A percentile compares a stretch with the other conserved stretches of the same genome.
Evolutionary conservation across 2,113 vertebrate genomes (phyloP).

Genomic region (Sigmodon hispidus): DNA sequence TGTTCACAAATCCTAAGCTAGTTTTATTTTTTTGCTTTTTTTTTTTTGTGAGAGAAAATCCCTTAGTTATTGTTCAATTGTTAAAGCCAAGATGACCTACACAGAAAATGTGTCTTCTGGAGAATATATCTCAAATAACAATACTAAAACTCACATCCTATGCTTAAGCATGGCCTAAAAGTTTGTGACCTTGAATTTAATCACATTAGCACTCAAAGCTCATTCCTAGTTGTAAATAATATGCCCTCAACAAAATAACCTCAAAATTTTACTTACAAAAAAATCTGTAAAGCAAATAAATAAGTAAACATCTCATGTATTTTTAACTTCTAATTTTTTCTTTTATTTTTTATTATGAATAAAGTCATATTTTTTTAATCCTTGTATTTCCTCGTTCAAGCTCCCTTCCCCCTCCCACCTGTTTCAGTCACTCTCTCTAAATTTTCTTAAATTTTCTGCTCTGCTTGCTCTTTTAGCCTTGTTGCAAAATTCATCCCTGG

Average conservation of each 20-base stretch:
- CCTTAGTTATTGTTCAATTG: not conserved
- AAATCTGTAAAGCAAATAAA: not conserved
- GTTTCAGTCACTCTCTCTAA: too few species aligned
- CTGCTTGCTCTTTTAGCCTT: not conserved
- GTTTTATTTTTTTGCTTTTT: too few species aligned
- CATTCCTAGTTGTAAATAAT: not conserved
- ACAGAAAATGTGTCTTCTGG: not conserved
- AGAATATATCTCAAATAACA: not conserved
- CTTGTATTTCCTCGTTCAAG: too few species aligned
- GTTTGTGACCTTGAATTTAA: not conserved
- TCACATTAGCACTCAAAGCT: not conserved
- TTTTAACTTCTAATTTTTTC: constrained; percentile 4
- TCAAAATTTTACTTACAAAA: not conserved
- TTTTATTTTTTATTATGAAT: too few species aligned
- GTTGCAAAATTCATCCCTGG: not conserved
- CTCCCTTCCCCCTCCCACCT: too few species aligned
- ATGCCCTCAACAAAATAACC: not conserved
- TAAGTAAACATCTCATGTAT: not conserved
- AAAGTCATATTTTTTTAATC: too few species aligned
- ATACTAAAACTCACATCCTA: not conserved
- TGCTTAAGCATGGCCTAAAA: not conserved
- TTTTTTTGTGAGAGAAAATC: not conserved
- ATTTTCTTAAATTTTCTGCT: not conserved
- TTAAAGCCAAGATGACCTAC: not conserved
- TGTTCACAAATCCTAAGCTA: not conserved